These are phyloP conservation scores for Phoebastria nigripes DNA, from an alignment of 2,797 vertebrate species.

Conservation along the genomic window DNA sequence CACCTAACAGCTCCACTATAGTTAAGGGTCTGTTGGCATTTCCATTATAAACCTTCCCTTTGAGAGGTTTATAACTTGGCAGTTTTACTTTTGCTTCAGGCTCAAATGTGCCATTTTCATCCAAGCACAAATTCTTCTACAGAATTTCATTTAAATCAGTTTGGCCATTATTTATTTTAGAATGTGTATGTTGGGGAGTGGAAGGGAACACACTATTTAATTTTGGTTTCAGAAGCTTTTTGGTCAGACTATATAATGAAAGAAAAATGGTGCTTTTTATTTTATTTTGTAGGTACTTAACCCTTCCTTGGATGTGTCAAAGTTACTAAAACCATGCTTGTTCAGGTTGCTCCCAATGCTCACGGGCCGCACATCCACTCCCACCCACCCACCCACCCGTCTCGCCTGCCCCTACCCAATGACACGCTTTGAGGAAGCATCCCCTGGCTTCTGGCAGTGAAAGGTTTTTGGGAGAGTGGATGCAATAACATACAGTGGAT, in stretches of 20 bases:
- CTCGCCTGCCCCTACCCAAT: not conserved
- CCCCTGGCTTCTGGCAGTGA: not conserved
- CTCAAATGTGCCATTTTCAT: conserved; percentile 72
- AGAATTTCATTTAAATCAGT: conserved; percentile 71
- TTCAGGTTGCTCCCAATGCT: not conserved
- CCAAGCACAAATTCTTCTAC: conserved; percentile 70
- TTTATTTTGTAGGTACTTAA: conserved; percentile 34
- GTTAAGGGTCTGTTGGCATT: conserved; percentile 76
- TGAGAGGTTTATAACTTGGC: conserved; percentile 76
- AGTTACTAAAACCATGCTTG: not conserved
- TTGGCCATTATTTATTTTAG: conserved; percentile 62
- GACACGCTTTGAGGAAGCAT: not conserved
- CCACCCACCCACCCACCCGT: not conserved
- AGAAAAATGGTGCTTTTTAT: conserved; percentile 55
- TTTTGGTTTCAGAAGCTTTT: conserved; percentile 56
- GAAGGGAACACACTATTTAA: conserved; percentile 24
- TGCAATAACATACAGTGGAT: not conserved
- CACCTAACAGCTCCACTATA: conserved; percentile 62
- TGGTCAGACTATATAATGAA: conserved; percentile 50
- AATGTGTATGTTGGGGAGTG: not conserved
- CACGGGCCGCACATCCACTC: not conserved
- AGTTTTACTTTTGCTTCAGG: conserved; percentile 73
- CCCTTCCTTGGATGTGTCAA: not conserved
- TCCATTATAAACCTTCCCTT: conserved; percentile 73
- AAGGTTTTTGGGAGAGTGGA: not conserved